Evolutionary conservation across 2,113 vertebrate genomes (phyloP).

Genomic region (Chamaea fasciata): DNA sequence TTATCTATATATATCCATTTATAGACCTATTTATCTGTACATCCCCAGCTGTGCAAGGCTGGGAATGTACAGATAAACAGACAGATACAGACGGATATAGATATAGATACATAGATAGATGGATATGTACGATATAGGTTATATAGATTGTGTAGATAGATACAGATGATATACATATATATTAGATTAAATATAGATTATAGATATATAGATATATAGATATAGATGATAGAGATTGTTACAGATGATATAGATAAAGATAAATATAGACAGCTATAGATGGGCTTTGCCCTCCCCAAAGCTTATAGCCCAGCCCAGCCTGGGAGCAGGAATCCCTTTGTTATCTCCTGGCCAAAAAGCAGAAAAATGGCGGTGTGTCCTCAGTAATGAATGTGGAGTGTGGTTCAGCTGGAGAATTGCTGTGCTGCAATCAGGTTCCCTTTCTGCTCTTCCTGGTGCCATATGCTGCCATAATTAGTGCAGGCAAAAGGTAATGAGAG

Average conservation of each 20-base stretch:
- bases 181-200: not conserved
- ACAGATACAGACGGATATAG: not conserved
- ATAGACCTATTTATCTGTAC: no score
- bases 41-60: not conserved
- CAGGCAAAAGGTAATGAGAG: slow-evolving; percentile 8
- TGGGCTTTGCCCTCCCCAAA: not conserved
- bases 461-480: slow-evolving; percentile 35
- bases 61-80: not conserved
- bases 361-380: not conserved
- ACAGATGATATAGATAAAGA: not conserved
- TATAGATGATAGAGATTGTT: not conserved
- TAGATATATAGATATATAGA: not conserved
- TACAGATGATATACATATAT: not conserved
- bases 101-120: not conserved
- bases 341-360: not conserved
- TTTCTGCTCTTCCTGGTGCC: not conserved
- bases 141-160: not conserved
- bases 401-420: not conserved
- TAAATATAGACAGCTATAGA: not conserved
- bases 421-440: not conserved
- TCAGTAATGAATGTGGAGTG: not conserved
- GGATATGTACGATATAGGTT: no score
- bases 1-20: no score
- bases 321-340: not conserved
- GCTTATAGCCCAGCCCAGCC: not conserved